Percentiles rank a stretch among this genome's conserved stretches.
Evolutionary conservation across 2,797 vertebrate species (phyloP).

Genomic region (Atherinosoma microstoma): DNA sequence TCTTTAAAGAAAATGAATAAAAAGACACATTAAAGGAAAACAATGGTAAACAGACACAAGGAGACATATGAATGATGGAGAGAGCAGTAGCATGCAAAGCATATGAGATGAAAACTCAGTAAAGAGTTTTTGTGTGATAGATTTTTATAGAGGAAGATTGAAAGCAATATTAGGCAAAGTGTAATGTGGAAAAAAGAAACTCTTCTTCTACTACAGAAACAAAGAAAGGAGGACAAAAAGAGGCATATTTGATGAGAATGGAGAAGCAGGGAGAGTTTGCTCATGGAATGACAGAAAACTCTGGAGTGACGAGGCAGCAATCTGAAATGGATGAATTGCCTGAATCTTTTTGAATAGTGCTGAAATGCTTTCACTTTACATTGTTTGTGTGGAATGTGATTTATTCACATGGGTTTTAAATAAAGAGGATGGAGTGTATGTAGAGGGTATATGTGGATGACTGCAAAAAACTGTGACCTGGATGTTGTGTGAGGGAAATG

Average conservation of each 20-base stretch:
- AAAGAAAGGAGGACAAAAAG: not conserved
- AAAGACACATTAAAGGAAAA: not conserved
- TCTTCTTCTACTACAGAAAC: not conserved
- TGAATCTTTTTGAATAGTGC: conserved; percentile 3
- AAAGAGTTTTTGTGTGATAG: conserved; percentile 1
- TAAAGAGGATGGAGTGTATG: conserved; percentile 9
- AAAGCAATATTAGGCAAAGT: not conserved
- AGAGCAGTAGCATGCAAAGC: not conserved
- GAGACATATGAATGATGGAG: not conserved
- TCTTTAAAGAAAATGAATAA: not conserved
- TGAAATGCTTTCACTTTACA: conserved; percentile 2
- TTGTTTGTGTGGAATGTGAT: not conserved
- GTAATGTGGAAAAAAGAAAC: not conserved
- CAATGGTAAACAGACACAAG: not conserved
- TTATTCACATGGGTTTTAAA: conserved; percentile 13
- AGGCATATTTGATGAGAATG: not conserved
- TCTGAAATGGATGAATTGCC: not conserved
- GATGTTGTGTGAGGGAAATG: conserved; percentile 5
- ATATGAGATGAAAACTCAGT: not conserved
- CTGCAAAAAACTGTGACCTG: conserved; percentile 10
- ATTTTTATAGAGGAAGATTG: conserved; percentile 31
- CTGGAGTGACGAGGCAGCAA: conserved; percentile 1
- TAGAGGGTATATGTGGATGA: not conserved
- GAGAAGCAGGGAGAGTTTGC: not conserved
- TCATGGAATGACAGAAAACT: conserved; percentile 8